Evolutionary conservation across 2,797 vertebrate genomes (phyloP), one percentile per base, ranked within the genome.

Genomic region (Heterohyrax brucei): DNA sequence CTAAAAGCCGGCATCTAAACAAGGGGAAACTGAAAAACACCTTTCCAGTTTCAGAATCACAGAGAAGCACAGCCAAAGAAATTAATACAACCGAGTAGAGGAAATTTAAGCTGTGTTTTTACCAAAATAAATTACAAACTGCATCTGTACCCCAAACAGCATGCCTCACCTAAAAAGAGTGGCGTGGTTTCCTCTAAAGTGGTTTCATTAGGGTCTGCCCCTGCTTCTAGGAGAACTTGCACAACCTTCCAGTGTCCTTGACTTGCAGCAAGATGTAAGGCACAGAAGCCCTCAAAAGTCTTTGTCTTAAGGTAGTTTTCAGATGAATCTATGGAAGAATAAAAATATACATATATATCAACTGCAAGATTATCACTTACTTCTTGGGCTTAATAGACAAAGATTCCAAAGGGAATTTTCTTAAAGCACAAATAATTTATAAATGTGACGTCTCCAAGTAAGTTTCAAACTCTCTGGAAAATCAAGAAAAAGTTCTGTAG

Each of bases 231-330:
- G 56, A 99, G 99, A 87, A 99, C 66, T 21, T 87, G 96, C 14
- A 98, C 91, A 2, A 98, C 98, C 0, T 97, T 97, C 94, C 98
- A 84, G 81, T 99, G 98, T 33, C 99, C 99, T 0, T 95, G 97
- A 93, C 97, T 98, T 0, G 99, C 99, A 0, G 99, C 99, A 90
- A 99, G 99, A 98, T 99, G 99, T 89, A 99, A 98, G 0, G 99
- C 98, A 0, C 99, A 99, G 89, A 99, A 98, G 2, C 99, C 99
- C 83, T 99, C 99, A 7, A 99, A 99, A 0, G 99, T 99, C 97
- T 98, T 97, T 3, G 98, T 98, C 96, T 99, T 99, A 53, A 99
- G 97, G 26, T 99, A 99, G 70, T 96, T 96, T 18, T 96, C 97
- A 76, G 98, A 98, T 9, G 98, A 95, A 97, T 98, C 99, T 99